phyloP scores from a whole-genome alignment of 2,888 invertebrate species.

The Parnassius mnemosyne region DNA sequence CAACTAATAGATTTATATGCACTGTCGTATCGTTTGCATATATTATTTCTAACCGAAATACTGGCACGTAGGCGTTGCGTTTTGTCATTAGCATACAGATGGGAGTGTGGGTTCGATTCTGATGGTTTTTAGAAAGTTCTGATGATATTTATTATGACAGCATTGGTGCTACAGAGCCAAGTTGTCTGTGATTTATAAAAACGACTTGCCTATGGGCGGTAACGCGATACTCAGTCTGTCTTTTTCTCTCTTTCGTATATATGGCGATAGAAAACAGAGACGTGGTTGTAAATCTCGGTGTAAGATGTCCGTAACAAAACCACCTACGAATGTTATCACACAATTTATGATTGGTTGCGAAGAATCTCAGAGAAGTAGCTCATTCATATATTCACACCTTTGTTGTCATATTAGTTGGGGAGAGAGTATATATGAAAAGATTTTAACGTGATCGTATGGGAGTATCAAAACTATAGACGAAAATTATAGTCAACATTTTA shows the following conservation, averaged over 20 bases:
- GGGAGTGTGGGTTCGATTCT: slow-evolving; percentile 41
- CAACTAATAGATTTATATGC: slow-evolving; percentile 39
- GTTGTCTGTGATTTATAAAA: slow-evolving; percentile 40
- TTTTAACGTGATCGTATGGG: not conserved
- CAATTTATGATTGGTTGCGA: slow-evolving; percentile 12
- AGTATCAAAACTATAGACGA: not conserved
- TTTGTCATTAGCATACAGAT: slow-evolving; percentile 45
- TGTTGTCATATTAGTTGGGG: not conserved
- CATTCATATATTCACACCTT: slow-evolving; percentile 14
- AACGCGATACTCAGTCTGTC: slow-evolving; percentile 11
- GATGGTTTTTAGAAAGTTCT: slow-evolving; percentile 45
- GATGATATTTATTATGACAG: slow-evolving; percentile 44
- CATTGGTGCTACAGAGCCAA: slow-evolving; percentile 30
- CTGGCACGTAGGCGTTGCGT: slow-evolving; percentile 36
- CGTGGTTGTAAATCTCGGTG: slow-evolving; percentile 6
- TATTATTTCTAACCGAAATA: slow-evolving; percentile 38
- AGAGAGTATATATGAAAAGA: not conserved
- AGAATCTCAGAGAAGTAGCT: slow-evolving; percentile 16
- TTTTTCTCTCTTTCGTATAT: slow-evolving; percentile 6
- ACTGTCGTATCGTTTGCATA: slow-evolving; percentile 41
- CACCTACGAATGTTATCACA: slow-evolving; percentile 24
- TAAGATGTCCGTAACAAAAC: slow-evolving; percentile 24
- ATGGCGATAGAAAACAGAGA: slow-evolving; percentile 3
- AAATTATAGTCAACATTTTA: no score
- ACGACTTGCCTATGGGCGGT: slow-evolving; percentile 29